Evolutionary conservation across 2,113 vertebrate genomes (phyloP).

Genomic region (Grammomys dolichurus): DNA sequence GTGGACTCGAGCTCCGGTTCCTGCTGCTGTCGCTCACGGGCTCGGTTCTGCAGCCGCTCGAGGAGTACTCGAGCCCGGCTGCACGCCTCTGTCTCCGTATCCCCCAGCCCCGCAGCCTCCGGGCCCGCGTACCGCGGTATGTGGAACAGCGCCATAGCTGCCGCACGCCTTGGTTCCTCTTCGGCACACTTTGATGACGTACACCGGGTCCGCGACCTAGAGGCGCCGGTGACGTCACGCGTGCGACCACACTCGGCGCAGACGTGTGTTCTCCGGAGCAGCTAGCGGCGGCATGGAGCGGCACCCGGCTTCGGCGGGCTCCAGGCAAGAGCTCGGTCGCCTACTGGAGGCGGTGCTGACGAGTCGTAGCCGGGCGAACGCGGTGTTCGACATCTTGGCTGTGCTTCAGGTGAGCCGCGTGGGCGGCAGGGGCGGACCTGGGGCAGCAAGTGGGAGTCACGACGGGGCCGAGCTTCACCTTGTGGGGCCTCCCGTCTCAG

Average conservation of each 20-base stretch:
- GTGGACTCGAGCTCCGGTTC: not conserved
- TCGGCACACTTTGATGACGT: constrained; percentile 32
- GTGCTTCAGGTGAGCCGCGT: constrained; percentile 80
- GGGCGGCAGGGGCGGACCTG: not conserved
- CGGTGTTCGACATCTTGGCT: constrained; percentile 93
- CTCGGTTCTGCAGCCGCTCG: constrained; percentile 90
- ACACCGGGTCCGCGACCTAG: not conserved
- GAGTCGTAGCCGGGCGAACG: constrained; percentile 90
- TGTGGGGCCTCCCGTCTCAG: constrained; percentile 78
- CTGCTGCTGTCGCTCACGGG: constrained; percentile 87
- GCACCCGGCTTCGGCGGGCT: fast-evolving
- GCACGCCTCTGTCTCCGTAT: not conserved
- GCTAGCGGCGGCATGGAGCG: not conserved
- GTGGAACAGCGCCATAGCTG: constrained; percentile 79
- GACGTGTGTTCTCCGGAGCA: fast-evolving
- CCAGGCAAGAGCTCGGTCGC: constrained; percentile 49
- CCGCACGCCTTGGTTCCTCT: fast-evolving
- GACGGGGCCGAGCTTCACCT: not conserved
- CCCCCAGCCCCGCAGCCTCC: not conserved
- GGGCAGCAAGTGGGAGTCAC: not conserved
- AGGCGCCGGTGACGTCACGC: not conserved
- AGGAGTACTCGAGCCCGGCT: constrained; percentile 88
- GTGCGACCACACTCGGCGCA: not conserved
- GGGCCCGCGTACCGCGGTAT: constrained; percentile 57
- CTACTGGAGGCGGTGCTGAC: constrained; percentile 86